Evolutionary conservation across 2,113 vertebrate species (phyloP), one percentile per base, ranked within the genome.

Genomic region (Channa argus): DNA sequence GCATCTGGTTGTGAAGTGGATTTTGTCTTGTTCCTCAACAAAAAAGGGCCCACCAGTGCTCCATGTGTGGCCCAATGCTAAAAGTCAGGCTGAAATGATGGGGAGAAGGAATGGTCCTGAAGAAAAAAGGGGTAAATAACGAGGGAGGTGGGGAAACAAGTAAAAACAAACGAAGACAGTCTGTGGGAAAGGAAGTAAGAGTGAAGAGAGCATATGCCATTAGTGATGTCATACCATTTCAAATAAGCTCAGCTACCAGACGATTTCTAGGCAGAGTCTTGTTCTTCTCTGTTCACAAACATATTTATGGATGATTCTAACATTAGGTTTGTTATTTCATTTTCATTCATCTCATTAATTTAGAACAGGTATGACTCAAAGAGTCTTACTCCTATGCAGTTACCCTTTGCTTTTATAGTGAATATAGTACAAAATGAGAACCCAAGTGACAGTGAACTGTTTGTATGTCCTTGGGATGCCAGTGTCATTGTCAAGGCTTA

Each of bases 401-500:
- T 62, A 13, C 34, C 62, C 47, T 5, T 5, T 12, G 56, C 37
- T 33, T 64, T 68, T 69, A 63, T 58, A 80, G 59, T 86, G 81
- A 56, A 79, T 69, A 77, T 4, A 14, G 81, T 65, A 83, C 63
- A 88, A 73, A 88, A 70, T 76, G 41, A 72, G 76, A 77, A 52
- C 71, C 50, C 54, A n/a, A 79, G 82, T 85, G 88, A 89, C 86
- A 84, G 85, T 73, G 71, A 86, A 79, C 87, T 80, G 79, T 82
- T 90, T 86, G 69, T 65, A 73, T 85, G 83, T 93, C 88, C 91
- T 93, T 88, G 83, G 83, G 77, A 87, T 86, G 89, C 72, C 88
- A 55, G 74, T 89, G 82, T 92, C 91, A 90, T 91, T 90, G 92
- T 93, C 87, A 84, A 72, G 63, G 76, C 87, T 93, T 93, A 92